Percentiles rank a stretch among this genome's conserved stretches.
Evolutionary conservation across 2,888 invertebrate species (phyloP).

Genomic region (Oconnorella tubifera): DNA sequence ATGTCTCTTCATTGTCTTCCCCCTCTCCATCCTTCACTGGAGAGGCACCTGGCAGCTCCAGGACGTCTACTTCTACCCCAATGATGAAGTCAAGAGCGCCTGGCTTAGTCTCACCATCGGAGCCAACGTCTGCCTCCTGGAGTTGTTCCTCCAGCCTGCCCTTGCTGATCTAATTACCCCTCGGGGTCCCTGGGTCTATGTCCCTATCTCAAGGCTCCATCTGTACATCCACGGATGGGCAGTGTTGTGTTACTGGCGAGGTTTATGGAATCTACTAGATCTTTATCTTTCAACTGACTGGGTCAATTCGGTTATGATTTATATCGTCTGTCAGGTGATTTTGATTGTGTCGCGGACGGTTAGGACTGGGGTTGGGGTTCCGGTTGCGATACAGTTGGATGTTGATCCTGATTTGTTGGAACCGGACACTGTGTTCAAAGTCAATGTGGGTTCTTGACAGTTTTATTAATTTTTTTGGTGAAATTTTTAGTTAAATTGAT

Average conservation of each 20-base stretch:
- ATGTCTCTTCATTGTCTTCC: slow-evolving; percentile 34
- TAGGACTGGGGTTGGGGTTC: slow-evolving; percentile 35
- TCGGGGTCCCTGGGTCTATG: slow-evolving; percentile 5
- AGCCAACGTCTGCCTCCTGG: slow-evolving; percentile 23
- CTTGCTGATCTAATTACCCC: slow-evolving; percentile 18
- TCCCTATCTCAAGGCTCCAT: slow-evolving; percentile 28
- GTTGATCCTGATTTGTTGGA: slow-evolving; percentile 29
- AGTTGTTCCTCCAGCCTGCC: slow-evolving; percentile 29
- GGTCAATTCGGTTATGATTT: slow-evolving; percentile 28
- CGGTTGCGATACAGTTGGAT: slow-evolving; percentile 33
- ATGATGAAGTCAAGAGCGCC: slow-evolving; percentile 20
- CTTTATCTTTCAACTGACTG: slow-evolving; percentile 28
- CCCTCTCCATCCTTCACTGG: slow-evolving; percentile 36
- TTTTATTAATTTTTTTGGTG: too few relatives aligned
- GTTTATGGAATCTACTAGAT: slow-evolving; percentile 36
- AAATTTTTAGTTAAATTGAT: too few relatives aligned
- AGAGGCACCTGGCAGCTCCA: slow-evolving; percentile 38
- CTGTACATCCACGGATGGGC: slow-evolving; percentile 36
- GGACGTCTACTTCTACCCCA: slow-evolving; percentile 34
- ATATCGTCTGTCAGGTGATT: slow-evolving; percentile 26
- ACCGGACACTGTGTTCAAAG: slow-evolving; percentile 33
- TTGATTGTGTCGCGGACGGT: slow-evolving; percentile 29
- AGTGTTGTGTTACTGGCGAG: slow-evolving; percentile 37
- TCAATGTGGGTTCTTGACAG: slow-evolving; percentile 20
- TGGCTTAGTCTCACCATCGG: slow-evolving; percentile 33